Base-by-base conservation (phyloP, 2,797 vertebrate species). In the Argya squamiceps region DNA sequence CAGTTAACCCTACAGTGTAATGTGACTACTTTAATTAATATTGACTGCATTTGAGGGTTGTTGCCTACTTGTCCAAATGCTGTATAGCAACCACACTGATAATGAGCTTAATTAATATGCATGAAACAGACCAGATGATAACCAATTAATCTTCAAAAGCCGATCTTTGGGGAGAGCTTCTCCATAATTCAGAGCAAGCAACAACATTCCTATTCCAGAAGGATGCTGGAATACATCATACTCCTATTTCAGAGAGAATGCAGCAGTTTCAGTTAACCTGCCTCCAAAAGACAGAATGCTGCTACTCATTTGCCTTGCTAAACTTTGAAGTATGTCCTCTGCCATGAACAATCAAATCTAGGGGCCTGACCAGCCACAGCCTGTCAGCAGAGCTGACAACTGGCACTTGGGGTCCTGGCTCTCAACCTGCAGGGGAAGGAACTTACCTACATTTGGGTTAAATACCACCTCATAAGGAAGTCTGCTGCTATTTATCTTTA, bases 401-500 rank as follows among this genome's bases (percentile, higher is more conserved):
- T 29, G 55, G 34, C 2, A 11, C 37, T 12, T 9, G 9, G 50
- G 73, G 73, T 88, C 60, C 71, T 14, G 43, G 60, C 58, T 84
- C 70, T 85, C 84, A 87, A 90, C 2, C 2, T 29, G 21, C 29
- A 76, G 27, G 14, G 63, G 39, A 69, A 82, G 59, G 4, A 76
- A 32, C 43, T 46, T 1, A 29, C 16, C 26, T 5, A n/a, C 12
- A 43, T 24, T 37, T 50, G 47, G 36, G 55, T 63, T 77, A 83
- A 71, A 85, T 24, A 80, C 19, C 20, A 30, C 1, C 3, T 39
- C 34, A n/a, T 14, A 92, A 77, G 39, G 22, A 69, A 93, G 36
- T 64, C 92, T 86, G 90, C 21, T 92, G 64, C 71, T 92, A 71
- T 95, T 94, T 91, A 93, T 80, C 82, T 93, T 89, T 89, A 82